Percentiles rank a stretch among this genome's conserved stretches.
These are phyloP conservation scores for Callyntrura guangdongensis DNA, from an alignment of 2,888 invertebrate genomes.

Conservation along the genomic window DNA sequence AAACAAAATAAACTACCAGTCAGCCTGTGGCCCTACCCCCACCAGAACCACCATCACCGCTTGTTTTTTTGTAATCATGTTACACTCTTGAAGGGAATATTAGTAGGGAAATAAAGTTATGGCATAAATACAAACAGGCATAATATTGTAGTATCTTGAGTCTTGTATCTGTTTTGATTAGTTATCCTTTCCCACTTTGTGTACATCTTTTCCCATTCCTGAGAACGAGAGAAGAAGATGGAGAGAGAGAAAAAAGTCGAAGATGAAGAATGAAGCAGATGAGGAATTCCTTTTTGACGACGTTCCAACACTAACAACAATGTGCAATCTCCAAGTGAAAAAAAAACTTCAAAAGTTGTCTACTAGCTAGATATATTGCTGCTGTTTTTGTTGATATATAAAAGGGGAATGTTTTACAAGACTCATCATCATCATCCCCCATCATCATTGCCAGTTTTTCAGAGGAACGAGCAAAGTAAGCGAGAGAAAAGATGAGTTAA, in stretches of 20 bases:
- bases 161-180: constrained; percentile 46
- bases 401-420: constrained; percentile 50
- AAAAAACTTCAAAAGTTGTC: constrained; percentile 25
- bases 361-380: neutral
- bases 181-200: constrained; percentile 40
- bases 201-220: neutral
- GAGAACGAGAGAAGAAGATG: neutral
- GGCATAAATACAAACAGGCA: neutral
- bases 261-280: constrained; percentile 46
- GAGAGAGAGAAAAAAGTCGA: constrained; percentile 28
- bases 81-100: neutral
- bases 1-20: constrained; percentile 17
- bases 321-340: constrained; percentile 22
- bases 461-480: neutral
- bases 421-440: constrained; percentile 33
- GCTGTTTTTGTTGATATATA: neutral
- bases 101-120: neutral
- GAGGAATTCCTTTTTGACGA: constrained; percentile 6
- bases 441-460: neutral
- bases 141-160: neutral
- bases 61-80: constrained; percentile 63
- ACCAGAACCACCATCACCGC: neutral
- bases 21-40: constrained; percentile 31
- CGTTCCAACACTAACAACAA: constrained; percentile 42
- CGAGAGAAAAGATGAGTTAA: constrained; percentile 40